Conservation (phyloP, 2,888 invertebrate species). For the Calameuta idolon region DNA sequence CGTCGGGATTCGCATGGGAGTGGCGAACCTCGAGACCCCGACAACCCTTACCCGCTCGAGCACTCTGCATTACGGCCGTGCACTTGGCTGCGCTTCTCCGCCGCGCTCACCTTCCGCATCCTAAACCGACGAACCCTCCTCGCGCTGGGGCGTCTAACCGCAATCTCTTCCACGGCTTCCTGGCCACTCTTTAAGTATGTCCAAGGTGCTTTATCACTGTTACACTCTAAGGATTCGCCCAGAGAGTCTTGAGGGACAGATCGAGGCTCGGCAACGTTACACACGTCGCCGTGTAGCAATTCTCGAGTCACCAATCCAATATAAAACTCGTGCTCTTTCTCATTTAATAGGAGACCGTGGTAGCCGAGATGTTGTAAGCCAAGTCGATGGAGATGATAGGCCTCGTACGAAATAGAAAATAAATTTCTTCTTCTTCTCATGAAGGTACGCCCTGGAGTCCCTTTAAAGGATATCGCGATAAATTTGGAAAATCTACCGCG, state of each 20-base stretch:
- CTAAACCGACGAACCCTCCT: background rate
- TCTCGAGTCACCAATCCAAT: background rate
- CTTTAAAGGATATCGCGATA: background rate
- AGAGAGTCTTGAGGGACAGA: background rate
- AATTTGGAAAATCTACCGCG: background rate
- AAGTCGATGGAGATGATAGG: background rate
- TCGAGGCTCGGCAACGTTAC: background rate
- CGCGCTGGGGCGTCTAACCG: background rate
- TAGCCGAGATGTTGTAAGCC: background rate
- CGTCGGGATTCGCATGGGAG: constrained; percentile 35
- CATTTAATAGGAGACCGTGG: background rate
- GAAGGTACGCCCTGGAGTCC: background rate
- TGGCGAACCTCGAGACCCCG: background rate
- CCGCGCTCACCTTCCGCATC: background rate
- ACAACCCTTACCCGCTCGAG: background rate
- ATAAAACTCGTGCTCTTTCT: background rate
- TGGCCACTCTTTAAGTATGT: background rate
- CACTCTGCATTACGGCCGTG: background rate
- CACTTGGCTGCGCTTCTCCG: background rate
- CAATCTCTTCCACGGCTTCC: constrained; percentile 1
- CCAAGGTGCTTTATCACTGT: background rate
- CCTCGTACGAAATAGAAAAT: background rate
- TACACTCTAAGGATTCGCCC: constrained; percentile 1
- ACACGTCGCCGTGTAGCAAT: background rate
- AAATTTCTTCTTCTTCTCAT: background rate